phyloP scores from a whole-genome alignment of 2,888 invertebrate genomes.

The Drosophila demipolita region DNA sequence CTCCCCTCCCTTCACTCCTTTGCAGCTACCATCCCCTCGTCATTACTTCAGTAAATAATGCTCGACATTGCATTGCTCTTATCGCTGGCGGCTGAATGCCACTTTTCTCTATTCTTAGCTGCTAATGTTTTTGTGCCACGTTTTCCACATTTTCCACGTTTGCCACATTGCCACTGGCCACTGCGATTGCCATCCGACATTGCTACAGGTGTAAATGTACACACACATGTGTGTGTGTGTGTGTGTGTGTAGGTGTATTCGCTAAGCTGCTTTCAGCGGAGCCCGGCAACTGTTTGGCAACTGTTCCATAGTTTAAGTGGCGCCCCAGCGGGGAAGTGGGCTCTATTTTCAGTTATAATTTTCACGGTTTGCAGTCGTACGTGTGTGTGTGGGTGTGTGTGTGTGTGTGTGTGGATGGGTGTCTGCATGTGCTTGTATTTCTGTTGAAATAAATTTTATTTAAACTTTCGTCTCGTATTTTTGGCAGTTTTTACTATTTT shows the following conservation, averaged over 20 bases:
- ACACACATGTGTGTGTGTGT: slow-evolving; percentile 4
- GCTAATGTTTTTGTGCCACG: slow-evolving; percentile 58
- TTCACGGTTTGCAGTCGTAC: slow-evolving; percentile 63
- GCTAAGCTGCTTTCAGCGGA: slow-evolving; percentile 48
- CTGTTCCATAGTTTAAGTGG: slow-evolving; percentile 45
- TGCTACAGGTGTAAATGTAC: slow-evolving; percentile 72
- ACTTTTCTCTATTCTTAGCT: slow-evolving; percentile 63
- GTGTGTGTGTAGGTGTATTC: slow-evolving; percentile 4
- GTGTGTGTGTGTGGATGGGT: slow-evolving; percentile 11
- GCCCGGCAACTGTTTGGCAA: slow-evolving; percentile 43
- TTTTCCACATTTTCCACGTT: not conserved
- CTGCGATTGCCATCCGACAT: slow-evolving; percentile 57
- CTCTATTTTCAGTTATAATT: slow-evolving; percentile 60
- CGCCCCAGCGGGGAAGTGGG: slow-evolving; percentile 21
- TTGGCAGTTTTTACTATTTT: slow-evolving; percentile 42
- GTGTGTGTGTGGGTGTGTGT: slow-evolving; percentile 12
- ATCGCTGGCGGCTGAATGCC: slow-evolving; percentile 58
- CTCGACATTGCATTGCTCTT: slow-evolving; percentile 57
- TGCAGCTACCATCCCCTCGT: not conserved
- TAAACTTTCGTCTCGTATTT: slow-evolving; percentile 74
- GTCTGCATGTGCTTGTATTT: slow-evolving; percentile 49
- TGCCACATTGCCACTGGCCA: slow-evolving; percentile 15
- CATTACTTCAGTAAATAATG: slow-evolving; percentile 2
- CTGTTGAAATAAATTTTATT: slow-evolving; percentile 80
- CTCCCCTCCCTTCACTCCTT: too few species aligned